Evolutionary conservation across 2,888 invertebrate species (phyloP).

Genomic region (Aromia moschata): DNA sequence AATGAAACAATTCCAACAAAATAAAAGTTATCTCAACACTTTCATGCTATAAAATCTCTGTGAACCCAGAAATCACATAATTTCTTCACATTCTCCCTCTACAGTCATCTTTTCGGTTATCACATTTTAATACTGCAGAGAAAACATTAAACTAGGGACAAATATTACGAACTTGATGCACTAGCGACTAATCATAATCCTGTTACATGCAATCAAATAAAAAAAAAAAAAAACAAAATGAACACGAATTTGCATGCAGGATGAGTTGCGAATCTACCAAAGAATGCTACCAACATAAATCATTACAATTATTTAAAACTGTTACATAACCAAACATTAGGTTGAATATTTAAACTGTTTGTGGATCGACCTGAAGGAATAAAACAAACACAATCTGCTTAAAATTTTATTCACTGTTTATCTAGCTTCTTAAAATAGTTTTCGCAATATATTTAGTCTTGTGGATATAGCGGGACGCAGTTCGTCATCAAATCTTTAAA

Average conservation of each 20-base stretch:
- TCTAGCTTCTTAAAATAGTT: constrained; percentile 70
- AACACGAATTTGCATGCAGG: constrained; percentile 4
- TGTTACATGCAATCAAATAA: too few relatives aligned
- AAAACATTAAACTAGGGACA: too few relatives aligned
- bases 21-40: too few relatives aligned
- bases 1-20: too few relatives aligned
- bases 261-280: background rate
- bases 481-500: constrained; percentile 71
- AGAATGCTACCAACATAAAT: constrained; percentile 6
- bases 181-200: too few relatives aligned
- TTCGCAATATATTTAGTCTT: constrained; percentile 67
- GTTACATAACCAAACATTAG: constrained; percentile 11
- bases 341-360: constrained; percentile 28
- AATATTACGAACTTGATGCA: too few relatives aligned
- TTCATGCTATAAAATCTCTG: too few relatives aligned
- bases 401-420: constrained; percentile 30
- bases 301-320: constrained; percentile 14
- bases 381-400: constrained; percentile 1
- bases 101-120: too few relatives aligned
- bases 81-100: too few relatives aligned
- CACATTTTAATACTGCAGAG: too few relatives aligned
- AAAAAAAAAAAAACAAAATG: too few relatives aligned
- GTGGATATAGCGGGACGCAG: constrained; percentile 64
- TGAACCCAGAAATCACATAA: too few relatives aligned
- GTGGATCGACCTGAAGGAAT: background rate